A percentile compares a stretch with the other conserved stretches of the same genome.
These are phyloP conservation scores for Gallinago paraguaiae DNA, from an alignment of 2,113 vertebrate species.

Conservation along the genomic window DNA sequence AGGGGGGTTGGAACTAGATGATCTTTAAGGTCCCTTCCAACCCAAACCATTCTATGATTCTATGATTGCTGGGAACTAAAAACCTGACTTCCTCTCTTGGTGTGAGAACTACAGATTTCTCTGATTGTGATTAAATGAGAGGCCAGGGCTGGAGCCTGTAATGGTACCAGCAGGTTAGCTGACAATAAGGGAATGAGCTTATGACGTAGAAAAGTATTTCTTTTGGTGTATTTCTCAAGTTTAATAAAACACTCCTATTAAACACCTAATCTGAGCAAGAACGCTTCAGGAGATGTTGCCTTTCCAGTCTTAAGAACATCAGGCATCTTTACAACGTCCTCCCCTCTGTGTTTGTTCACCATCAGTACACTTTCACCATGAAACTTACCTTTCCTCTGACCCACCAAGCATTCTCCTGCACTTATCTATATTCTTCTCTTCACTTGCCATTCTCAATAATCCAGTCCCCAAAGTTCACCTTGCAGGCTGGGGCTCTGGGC, in stretches of 20 bases:
- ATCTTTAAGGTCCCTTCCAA: too few relatives aligned
- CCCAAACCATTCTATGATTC: too few relatives aligned
- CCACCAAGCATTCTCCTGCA: neutral
- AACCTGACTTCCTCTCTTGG: neutral
- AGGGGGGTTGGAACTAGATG: too few relatives aligned
- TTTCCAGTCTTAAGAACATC: neutral
- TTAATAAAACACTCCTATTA: neutral
- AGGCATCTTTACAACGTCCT: neutral
- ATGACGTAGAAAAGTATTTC: neutral
- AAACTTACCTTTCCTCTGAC: neutral
- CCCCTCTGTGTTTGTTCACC: accelerated
- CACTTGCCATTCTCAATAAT: neutral
- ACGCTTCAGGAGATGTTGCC: neutral
- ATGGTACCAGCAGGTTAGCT: neutral
- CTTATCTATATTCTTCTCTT: neutral
- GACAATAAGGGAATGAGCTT: neutral
- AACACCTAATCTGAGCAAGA: neutral
- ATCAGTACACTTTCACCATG: neutral
- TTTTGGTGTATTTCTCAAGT: neutral
- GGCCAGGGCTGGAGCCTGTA: neutral
- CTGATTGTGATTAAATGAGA: neutral
- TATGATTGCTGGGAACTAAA: neutral
- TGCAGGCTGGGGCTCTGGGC: neutral
- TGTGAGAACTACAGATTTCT: neutral
- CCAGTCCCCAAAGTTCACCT: neutral